Evolutionary conservation across 2,888 invertebrate species (phyloP), one percentile per base, ranked within the genome.

Genomic region (Corbicula japonica): DNA sequence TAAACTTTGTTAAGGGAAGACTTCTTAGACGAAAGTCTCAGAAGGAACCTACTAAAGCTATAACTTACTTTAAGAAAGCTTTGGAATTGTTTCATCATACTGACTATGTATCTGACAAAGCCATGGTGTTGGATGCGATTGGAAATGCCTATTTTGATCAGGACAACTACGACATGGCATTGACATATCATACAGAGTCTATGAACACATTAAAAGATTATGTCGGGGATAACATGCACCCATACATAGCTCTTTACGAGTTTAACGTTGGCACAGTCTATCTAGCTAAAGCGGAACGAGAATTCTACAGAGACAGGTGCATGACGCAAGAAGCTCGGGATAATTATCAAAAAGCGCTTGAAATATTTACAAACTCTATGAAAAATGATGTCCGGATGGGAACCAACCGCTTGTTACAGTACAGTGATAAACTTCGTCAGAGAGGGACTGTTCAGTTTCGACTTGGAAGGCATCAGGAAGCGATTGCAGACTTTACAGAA

Each of bases 81-180:
- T 23, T 35, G 8, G 1, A 34, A n/a, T 3, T 58, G n/a, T 35
- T 21, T 21, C 2, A 21, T 18, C 21, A 58, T 35, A 58, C 21
- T 28, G 6, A 58, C 1, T 28, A 58, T n/a, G 21, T 58, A 21
- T 23, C 30, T n/a, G 54, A 52, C 0, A n/a, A 38, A 6, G 41
- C 66, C 2, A 38, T 52, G 18, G 54, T 54, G 0, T 34, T 52
- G 23, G 54, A 66, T 54, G 66, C 54, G 30, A 54, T 52, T 15
- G 66, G 54, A 26, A 66, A 66, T 30, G 41, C 52, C 1, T 66
- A 66, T 35, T 66, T 66, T 30, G 54, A 66, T 48, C 23, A n/a
- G 15, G 28, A 23, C 10, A 54, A 66, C n/a, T 38, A 54, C 35
- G 66, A 54, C 3, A 54, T 30, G 15, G 66, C 66, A 15, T 28